Percentiles rank a stretch among this genome's conserved stretches.
phyloP scores from a whole-genome alignment of 2,113 vertebrate species.

The Phainopepla nitens region DNA sequence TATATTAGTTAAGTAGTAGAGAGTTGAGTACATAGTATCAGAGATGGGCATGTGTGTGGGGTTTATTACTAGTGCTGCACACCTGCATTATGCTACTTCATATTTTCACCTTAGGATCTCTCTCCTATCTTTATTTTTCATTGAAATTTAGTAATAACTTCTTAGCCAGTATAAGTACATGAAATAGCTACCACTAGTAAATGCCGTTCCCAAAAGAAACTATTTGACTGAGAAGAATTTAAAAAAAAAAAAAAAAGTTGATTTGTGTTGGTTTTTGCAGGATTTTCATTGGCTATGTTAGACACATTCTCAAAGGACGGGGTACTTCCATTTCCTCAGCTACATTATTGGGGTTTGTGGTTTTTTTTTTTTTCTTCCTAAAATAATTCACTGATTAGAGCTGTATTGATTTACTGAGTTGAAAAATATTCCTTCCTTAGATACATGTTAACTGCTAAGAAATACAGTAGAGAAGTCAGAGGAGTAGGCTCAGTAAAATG shows the following conservation, averaged over 20 bases:
- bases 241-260: neutral
- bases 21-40: neutral
- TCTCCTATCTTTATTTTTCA: neutral
- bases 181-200: neutral
- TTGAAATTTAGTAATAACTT: neutral
- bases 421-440: neutral
- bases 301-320: neutral
- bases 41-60: neutral
- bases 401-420: neutral
- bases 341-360: neutral
- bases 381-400: neutral
- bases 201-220: neutral
- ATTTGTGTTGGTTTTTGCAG: neutral
- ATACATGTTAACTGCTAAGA: neutral
- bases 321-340: neutral
- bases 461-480: neutral
- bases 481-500: neutral
- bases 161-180: neutral
- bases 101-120: neutral
- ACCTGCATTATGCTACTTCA: neutral
- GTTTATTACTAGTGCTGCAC: neutral
- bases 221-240: neutral
- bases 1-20: neutral
- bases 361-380: neutral
- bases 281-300: neutral